Evolutionary conservation across 2,797 vertebrate species (phyloP).

Genomic region (Octomys mimax): DNA sequence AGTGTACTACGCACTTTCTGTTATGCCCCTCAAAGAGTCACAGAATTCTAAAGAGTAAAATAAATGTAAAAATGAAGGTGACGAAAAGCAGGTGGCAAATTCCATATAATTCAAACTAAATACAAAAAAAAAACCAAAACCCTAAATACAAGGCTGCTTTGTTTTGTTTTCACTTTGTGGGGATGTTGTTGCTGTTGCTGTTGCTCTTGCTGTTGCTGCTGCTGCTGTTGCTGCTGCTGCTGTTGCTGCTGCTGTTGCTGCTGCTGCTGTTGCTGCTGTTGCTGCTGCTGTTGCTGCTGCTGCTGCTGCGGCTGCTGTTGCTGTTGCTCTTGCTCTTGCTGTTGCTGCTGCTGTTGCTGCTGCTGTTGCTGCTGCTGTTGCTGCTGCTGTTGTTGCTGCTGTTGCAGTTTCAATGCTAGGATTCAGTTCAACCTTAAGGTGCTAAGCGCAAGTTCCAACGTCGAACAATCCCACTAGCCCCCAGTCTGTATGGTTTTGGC

Average conservation of each 20-base stretch:
- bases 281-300: too few species aligned
- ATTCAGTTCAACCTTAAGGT: background rate
- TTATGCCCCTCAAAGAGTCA: background rate
- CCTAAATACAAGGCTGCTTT: background rate
- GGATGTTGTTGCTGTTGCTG: background rate
- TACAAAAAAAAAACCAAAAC: background rate
- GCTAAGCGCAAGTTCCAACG: background rate
- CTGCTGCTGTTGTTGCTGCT: too few species aligned
- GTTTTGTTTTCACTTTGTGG: background rate
- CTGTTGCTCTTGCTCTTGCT: background rate
- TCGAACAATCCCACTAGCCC: too few species aligned
- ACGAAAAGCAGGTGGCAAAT: slow-evolving; percentile 40
- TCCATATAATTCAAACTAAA: slow-evolving; percentile 19
- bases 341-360: too few species aligned
- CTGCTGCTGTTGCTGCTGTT: too few species aligned
- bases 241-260: too few species aligned
- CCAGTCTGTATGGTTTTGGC: slow-evolving; percentile 10
- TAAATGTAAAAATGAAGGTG: slow-evolving; percentile 31
- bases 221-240: too few species aligned
- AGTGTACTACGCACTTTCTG: background rate
- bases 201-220: too few species aligned
- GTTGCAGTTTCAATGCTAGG: too few species aligned
- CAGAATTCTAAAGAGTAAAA: slow-evolving; percentile 24
- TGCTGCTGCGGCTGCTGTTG: background rate
- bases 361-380: too few species aligned